A percentile compares a stretch with the other conserved stretches of the same genome.
Evolutionary conservation across 2,888 invertebrate species (phyloP).

Genomic region (Diplolepis rosae): DNA sequence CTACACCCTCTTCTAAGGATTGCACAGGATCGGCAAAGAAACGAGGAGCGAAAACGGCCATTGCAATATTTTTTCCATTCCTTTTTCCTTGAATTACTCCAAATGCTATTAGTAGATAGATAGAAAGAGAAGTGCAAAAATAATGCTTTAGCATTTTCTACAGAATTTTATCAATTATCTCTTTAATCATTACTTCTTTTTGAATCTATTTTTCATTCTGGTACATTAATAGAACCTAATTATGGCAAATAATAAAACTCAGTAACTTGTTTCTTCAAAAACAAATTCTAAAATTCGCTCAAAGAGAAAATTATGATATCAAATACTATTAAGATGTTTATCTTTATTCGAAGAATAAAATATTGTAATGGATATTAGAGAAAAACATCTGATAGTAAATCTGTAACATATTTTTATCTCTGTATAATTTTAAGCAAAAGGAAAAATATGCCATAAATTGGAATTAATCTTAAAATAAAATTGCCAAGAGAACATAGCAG

Average conservation of each 20-base stretch:
- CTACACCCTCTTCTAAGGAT: constrained; percentile 46
- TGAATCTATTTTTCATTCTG: no score
- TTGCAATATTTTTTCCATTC: constrained; percentile 47
- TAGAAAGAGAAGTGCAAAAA: constrained; percentile 6
- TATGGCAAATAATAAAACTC: no score
- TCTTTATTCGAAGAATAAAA: no score
- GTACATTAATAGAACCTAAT: no score
- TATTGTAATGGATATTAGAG: no score
- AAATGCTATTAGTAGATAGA: constrained; percentile 20
- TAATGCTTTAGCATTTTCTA: background rate
- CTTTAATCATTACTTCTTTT: background rate
- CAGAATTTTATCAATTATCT: background rate
- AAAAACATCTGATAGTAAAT: background rate
- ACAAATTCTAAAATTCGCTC: no score
- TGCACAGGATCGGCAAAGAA: constrained; percentile 50
- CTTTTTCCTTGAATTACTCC: constrained; percentile 13
- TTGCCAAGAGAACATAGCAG: background rate
- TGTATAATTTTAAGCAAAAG: background rate
- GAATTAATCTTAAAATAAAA: background rate
- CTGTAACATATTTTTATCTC: background rate
- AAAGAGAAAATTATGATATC: no score
- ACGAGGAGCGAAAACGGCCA: constrained; percentile 50
- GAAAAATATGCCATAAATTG: background rate
- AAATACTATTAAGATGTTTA: no score
- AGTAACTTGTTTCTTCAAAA: no score